Conservation (phyloP, 2,113 vertebrate species). For the Acinonyx jubatus region DNA sequence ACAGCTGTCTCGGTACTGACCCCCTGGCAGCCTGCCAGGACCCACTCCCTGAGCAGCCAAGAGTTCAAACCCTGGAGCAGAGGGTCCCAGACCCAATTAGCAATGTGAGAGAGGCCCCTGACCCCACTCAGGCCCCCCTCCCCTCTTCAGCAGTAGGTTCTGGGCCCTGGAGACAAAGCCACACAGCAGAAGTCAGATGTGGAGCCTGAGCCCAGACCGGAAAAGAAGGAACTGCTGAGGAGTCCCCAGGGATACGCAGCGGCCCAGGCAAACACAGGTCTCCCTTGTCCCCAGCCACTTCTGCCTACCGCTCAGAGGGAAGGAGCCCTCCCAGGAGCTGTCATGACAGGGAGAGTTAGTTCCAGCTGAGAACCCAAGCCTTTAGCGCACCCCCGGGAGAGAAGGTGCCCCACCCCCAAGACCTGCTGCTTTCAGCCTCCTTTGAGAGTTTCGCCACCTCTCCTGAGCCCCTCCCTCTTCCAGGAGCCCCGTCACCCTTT, state of each 20-base stretch:
- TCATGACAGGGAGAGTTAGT: neutral
- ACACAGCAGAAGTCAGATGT: neutral
- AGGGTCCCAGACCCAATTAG: conserved; percentile 78
- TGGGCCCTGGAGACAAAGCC: conserved; percentile 11
- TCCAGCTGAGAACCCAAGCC: neutral
- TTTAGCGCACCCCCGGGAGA: neutral
- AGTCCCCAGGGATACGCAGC: neutral
- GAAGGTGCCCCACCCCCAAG: no score
- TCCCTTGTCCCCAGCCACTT: neutral
- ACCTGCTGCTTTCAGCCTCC: neutral
- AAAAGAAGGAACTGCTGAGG: neutral
- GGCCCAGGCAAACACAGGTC: neutral
- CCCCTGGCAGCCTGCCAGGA: conserved; percentile 65
- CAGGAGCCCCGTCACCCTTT: neutral
- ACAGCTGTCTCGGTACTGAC: conserved; percentile 17
- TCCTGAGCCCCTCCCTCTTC: neutral
- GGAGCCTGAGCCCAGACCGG: neutral
- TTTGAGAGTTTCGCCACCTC: neutral
- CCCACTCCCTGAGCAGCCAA: conserved; percentile 55
- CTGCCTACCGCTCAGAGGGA: rapidly evolving
- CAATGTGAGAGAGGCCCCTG: conserved; percentile 64
- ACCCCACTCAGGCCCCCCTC: conserved; percentile 42
- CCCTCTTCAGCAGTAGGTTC: neutral
- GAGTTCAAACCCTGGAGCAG: conserved; percentile 69
- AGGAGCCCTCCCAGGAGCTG: neutral